Evolutionary conservation across 2,888 invertebrate species (phyloP), one percentile per base, ranked within the genome.

Genomic region (Drosophila flavopinicola): DNA sequence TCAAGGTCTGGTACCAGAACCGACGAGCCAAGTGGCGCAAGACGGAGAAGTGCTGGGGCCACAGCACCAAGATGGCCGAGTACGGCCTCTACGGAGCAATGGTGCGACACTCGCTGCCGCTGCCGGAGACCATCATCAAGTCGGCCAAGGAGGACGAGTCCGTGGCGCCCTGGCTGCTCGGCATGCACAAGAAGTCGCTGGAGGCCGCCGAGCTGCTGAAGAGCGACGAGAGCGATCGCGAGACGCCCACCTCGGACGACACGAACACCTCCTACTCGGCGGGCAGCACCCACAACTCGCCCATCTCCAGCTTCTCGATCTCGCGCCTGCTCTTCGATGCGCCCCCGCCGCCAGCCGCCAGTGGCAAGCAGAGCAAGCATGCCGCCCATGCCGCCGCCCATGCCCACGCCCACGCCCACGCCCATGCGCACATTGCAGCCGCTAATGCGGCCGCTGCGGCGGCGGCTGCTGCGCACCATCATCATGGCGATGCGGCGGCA

Each of bases 51-150:
- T 99, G 98, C 87, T 99, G 99, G 99, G 99, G 99, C 45, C 94
- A 98, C 88, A 98, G 98, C 91, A 99, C 99, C 86, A 99, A 99
- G 91, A 99, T 99, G 99, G 99, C 99, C 72, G 99, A 99, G 92
- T 99, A 99, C 90, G 99, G 99, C 1, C 94, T 99, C 39, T 99
- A 99, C 91, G 99, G 99, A 0, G 99, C 99, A 78, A 99, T 99
- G 99, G 99, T 99, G 76, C 94, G 99, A 64, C 99, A 99, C 92
- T 99, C 99, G 38, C 93, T 99, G 70, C 99, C 99, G 0, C 94
- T 99, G 79, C 99, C 99, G 11, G 99, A 99, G 88, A 99, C 99
- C 76, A 99, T 99, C 89, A 94, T 99, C 86, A 99, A 99, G 93
- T 97, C 97, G 90, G 98, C 97, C 90, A 98, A 98, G 92, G 98